Percentiles rank a stretch among this genome's conserved stretches.
Evolutionary conservation across 2,888 invertebrate species (phyloP).

Genomic region (Odontocolon sp.): DNA sequence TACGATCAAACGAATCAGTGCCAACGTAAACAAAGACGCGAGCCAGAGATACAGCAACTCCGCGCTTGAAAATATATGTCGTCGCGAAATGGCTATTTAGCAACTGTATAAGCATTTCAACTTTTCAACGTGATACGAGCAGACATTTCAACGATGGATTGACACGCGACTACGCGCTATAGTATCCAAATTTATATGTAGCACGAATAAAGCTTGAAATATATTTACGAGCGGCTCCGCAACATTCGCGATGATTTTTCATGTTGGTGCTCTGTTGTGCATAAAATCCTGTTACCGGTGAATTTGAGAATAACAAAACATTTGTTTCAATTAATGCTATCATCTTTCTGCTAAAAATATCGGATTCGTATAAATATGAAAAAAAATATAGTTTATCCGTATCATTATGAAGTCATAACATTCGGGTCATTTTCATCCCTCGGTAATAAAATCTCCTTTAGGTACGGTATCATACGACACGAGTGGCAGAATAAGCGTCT

Average conservation of each 20-base stretch:
- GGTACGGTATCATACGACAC: too few species aligned
- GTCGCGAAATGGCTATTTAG: constrained; percentile 49
- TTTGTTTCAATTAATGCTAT: too few species aligned
- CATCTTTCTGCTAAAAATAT: too few species aligned
- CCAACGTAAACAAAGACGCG: constrained; percentile 34
- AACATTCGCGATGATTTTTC: constrained; percentile 13
- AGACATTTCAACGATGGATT: constrained; percentile 35
- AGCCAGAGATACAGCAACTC: constrained; percentile 21
- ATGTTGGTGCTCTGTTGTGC: too few species aligned
- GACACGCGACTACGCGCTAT: constrained; percentile 4
- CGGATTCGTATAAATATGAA: too few species aligned
- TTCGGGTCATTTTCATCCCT: too few species aligned
- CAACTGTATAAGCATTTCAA: constrained; percentile 45
- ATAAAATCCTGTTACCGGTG: too few species aligned
- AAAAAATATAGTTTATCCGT: too few species aligned
- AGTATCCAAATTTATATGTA: not conserved
- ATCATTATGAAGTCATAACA: too few species aligned
- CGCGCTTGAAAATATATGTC: constrained; percentile 45
- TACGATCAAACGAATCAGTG: constrained; percentile 1
- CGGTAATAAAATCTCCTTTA: too few species aligned
- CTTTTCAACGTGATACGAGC: constrained; percentile 38
- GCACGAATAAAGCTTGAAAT: constrained; percentile 36
- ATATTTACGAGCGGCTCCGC: not conserved
- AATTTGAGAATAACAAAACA: too few species aligned
- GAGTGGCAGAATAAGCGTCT: too few species aligned